A percentile compares a stretch with the other conserved stretches of the same genome.
phyloP scores from a whole-genome alignment of 2,797 vertebrate genomes.

The Ptychobarbus kaznakovi region DNA sequence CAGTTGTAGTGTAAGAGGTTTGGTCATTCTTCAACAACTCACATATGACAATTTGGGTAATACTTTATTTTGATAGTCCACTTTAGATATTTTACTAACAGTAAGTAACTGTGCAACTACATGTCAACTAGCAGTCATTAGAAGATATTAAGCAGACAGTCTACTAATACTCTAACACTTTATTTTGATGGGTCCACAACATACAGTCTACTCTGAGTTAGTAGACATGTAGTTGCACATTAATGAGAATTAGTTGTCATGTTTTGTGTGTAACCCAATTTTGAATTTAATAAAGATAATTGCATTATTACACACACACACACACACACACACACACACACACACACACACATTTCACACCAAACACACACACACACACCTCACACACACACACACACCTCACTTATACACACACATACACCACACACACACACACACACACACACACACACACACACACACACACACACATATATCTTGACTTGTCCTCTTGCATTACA shows the following conservation, averaged over 20 bases:
- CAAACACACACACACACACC: background rate
- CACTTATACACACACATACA: no score
- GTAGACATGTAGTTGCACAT: no score
- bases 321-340: background rate
- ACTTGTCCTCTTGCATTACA: slow-evolving; percentile 65
- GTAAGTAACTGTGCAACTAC: no score
- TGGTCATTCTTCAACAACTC: background rate
- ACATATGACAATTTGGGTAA: background rate
- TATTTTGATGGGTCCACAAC: no score
- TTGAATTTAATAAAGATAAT: background rate
- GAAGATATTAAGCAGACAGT: no score
- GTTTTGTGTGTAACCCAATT: background rate
- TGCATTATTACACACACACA: background rate
- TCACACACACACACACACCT: background rate
- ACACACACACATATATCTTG: background rate
- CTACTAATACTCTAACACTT: no score
- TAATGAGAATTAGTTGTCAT: no score
- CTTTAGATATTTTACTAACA: no score
- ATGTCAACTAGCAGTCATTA: no score
- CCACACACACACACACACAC: background rate
- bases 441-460: background rate
- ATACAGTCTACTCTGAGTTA: no score
- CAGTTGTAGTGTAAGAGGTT: no score
- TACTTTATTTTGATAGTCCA: no score
- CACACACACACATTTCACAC: background rate